These are phyloP conservation scores for Seriola dumerili DNA, from an alignment of 2,113 vertebrate genomes.

Conservation along the genomic window DNA sequence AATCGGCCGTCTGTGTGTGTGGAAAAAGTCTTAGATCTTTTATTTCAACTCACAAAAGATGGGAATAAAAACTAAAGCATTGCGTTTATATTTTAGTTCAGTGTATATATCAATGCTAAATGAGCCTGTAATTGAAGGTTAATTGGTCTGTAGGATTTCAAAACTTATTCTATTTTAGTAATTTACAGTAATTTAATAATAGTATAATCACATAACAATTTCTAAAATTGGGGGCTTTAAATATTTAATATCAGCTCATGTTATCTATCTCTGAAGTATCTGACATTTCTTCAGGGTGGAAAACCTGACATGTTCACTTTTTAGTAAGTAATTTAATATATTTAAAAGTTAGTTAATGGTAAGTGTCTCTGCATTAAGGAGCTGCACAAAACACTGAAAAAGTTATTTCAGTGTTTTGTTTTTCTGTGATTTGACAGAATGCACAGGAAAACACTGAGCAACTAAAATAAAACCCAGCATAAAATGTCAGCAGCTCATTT, in stretches of 20 bases:
- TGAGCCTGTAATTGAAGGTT: too few relatives aligned
- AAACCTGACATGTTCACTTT: background rate
- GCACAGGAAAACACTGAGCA: background rate
- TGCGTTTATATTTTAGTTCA: too few relatives aligned
- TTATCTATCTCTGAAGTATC: background rate
- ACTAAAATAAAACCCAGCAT: background rate
- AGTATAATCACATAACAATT: background rate
- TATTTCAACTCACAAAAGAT: too few relatives aligned
- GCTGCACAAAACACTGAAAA: too few relatives aligned
- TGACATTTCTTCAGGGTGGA: background rate
- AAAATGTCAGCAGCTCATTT: background rate
- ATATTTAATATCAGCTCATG: background rate
- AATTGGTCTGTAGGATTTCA: too few relatives aligned
- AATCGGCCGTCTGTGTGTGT: background rate
- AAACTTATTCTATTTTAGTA: too few relatives aligned
- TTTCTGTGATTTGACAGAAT: background rate
- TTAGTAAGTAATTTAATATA: background rate
- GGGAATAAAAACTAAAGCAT: too few relatives aligned
- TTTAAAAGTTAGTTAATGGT: too few relatives aligned
- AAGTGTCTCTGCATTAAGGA: too few relatives aligned
- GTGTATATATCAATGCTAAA: too few relatives aligned
- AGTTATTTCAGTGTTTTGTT: too few relatives aligned
- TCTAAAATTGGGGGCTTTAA: background rate
- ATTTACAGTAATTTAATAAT: background rate
- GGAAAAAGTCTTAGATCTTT: too few relatives aligned